Percentiles rank a stretch among this genome's conserved stretches.
phyloP scores from a whole-genome alignment of 2,797 vertebrate genomes.

The Coluber constrictor region DNA sequence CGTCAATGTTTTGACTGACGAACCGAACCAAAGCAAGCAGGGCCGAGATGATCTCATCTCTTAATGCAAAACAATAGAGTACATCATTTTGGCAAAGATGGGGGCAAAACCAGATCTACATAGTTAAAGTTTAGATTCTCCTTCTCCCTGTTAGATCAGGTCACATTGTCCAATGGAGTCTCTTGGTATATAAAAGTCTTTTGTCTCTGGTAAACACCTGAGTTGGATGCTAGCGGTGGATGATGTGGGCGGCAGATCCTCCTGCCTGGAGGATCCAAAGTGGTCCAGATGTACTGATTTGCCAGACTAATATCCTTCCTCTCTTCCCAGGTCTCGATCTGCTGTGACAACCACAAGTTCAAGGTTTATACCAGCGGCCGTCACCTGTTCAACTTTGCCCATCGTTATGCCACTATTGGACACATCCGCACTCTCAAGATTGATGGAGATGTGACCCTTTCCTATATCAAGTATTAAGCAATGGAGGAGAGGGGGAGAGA shows the following conservation, averaged over 20 bases:
- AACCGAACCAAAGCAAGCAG: too few species aligned
- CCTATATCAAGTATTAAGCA: background rate
- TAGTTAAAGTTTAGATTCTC: too few species aligned
- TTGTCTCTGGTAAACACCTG: background rate
- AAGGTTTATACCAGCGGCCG: background rate
- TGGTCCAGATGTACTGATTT: background rate
- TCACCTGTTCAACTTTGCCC: background rate
- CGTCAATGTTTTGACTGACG: too few species aligned
- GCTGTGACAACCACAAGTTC: background rate
- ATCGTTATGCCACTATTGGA: background rate
- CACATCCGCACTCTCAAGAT: background rate
- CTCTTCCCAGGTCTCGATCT: background rate
- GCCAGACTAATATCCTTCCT: background rate
- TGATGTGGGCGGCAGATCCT: rapidly evolving
- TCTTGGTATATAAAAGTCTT: too few species aligned
- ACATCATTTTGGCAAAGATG: too few species aligned
- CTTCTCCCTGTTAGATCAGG: too few species aligned
- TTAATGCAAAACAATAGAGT: too few species aligned
- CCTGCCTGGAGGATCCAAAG: background rate
- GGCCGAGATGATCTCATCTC: too few species aligned
- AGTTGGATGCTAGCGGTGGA: background rate
- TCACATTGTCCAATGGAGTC: too few species aligned
- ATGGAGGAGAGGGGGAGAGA: background rate
- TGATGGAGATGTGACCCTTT: background rate
- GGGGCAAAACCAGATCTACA: too few species aligned